phyloP scores from a whole-genome alignment of 2,888 invertebrate genomes.

The Drosophila glabriapex region DNA sequence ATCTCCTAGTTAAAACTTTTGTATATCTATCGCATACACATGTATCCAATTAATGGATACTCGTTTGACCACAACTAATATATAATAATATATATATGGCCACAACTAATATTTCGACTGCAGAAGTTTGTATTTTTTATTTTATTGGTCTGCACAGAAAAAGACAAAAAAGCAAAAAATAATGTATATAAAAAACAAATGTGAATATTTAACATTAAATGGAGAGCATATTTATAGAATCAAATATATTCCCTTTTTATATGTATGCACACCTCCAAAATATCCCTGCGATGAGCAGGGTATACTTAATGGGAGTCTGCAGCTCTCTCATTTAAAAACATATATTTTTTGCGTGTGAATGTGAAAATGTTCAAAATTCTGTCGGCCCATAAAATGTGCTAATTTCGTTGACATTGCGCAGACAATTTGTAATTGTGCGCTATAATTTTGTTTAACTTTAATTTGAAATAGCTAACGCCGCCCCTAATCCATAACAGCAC shows the following conservation, averaged over 20 bases:
- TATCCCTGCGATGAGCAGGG: neutral
- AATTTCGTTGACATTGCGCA: conserved; percentile 67
- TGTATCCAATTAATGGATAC: neutral
- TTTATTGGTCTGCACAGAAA: neutral
- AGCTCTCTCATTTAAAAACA: neutral
- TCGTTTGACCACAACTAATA: neutral
- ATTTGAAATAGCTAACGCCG: conserved; percentile 44
- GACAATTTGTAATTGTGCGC: conserved; percentile 64
- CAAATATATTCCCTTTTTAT: neutral
- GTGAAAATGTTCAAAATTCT: conserved; percentile 28
- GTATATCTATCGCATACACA: neutral
- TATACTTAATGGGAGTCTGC: neutral
- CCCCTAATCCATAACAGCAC: conserved; percentile 24
- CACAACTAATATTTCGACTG: neutral
- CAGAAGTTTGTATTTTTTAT: neutral
- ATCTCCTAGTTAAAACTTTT: neutral
- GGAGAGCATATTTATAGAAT: neutral
- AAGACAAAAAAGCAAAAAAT: neutral
- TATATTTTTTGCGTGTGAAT: conserved; percentile 9
- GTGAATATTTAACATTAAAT: neutral
- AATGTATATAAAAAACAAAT: neutral
- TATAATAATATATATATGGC: neutral
- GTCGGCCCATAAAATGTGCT: conserved; percentile 62
- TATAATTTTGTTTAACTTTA: conserved; percentile 36
- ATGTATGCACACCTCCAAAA: neutral